Percentiles rank a stretch among this genome's conserved stretches.
Evolutionary conservation across 2,888 invertebrate genomes (phyloP).

Genomic region (Periphyllus acericola): DNA sequence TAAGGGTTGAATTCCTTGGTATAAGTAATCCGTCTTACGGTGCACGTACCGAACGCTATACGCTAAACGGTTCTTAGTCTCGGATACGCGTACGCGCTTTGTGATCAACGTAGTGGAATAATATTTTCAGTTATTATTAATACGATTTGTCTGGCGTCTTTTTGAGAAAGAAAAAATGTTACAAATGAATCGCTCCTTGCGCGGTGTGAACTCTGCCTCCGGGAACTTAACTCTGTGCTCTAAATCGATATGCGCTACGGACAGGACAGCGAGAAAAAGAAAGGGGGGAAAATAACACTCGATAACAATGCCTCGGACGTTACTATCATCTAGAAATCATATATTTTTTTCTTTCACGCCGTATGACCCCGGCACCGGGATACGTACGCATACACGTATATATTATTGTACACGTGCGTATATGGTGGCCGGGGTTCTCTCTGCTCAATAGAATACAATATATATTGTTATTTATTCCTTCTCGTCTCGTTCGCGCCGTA

Average conservation of each 20-base stretch:
- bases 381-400: neutral
- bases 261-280: neutral
- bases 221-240: conserved; percentile 23
- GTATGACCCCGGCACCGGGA: neutral
- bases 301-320: conserved; percentile 22
- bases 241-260: conserved; percentile 13
- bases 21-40: conserved; percentile 37
- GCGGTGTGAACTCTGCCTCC: neutral
- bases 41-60: neutral
- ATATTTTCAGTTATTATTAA: neutral
- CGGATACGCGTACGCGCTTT: neutral
- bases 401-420: neutral
- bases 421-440: conserved; percentile 11
- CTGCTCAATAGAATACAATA: neutral
- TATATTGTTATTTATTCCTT: neutral
- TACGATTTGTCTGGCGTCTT: neutral
- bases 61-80: conserved; percentile 3
- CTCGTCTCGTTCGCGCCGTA: neutral
- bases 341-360: conserved; percentile 2
- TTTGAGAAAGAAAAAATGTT: neutral
- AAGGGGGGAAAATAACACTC: neutral
- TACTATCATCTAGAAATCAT: conserved; percentile 33
- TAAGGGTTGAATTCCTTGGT: conserved; percentile 30
- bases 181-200: neutral
- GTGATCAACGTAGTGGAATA: neutral